phyloP scores from a whole-genome alignment of 2,888 invertebrate genomes.

The Lysandra coridon region DNA sequence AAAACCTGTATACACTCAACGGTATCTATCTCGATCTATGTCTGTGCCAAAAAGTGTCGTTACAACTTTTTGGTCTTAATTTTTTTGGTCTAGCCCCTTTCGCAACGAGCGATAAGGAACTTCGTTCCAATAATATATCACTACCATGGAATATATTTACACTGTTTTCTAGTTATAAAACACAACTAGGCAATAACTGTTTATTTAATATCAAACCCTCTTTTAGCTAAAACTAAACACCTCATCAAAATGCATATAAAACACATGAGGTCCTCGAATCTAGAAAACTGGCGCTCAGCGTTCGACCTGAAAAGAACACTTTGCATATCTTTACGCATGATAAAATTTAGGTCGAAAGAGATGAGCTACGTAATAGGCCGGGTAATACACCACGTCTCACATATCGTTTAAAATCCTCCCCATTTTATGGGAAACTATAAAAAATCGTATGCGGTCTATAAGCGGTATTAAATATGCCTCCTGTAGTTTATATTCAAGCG shows the following conservation, averaged over 20 bases:
- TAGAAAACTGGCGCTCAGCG: not conserved
- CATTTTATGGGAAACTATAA: constrained; percentile 26
- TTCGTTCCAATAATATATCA: no score
- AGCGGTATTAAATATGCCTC: not conserved
- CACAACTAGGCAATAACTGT: not conserved
- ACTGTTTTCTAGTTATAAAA: no score
- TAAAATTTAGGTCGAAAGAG: constrained; percentile 33
- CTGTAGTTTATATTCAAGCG: not conserved
- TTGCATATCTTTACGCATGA: constrained; percentile 34
- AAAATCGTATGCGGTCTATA: constrained; percentile 19
- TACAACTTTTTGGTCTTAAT: no score
- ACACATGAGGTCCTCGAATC: not conserved
- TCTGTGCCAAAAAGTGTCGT: no score
- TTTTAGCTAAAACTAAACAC: not conserved
- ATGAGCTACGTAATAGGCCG: constrained; percentile 25
- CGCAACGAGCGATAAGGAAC: no score
- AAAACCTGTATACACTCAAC: no score
- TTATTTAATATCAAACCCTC: not conserved
- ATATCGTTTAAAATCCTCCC: constrained; percentile 7
- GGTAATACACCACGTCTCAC: constrained; percentile 21
- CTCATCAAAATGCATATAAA: constrained; percentile 13
- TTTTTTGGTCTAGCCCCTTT: no score
- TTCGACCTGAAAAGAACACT: constrained; percentile 31
- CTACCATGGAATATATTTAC: no score
- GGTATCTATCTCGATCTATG: no score